phyloP scores from a whole-genome alignment of 2,888 invertebrate genomes.

The Dascillus cervinus region DNA sequence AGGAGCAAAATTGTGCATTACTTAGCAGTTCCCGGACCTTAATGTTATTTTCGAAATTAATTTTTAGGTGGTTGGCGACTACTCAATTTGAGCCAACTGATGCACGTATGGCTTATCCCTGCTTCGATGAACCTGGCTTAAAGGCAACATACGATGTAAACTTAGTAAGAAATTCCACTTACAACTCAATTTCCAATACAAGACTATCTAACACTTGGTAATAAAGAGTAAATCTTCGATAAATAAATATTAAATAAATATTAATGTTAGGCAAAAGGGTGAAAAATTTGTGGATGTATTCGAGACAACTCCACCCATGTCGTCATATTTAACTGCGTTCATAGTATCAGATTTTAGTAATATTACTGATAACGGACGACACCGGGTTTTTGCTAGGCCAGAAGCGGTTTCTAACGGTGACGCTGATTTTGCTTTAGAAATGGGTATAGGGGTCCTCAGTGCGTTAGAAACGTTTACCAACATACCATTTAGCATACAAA shows the following conservation, averaged over 20 bases:
- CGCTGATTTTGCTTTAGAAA: slow-evolving; percentile 38
- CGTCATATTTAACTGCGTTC: slow-evolving; percentile 70
- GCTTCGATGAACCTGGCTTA: slow-evolving; percentile 57
- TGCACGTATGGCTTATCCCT: slow-evolving; percentile 67
- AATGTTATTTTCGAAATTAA: background rate
- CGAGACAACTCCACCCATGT: slow-evolving; percentile 46
- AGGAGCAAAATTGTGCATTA: no score
- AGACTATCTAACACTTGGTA: slow-evolving; percentile 5
- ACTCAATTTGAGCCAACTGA: slow-evolving; percentile 60
- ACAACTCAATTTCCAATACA: slow-evolving; percentile 10
- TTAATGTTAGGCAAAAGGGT: background rate
- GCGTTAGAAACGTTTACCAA: slow-evolving; percentile 52
- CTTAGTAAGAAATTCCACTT: slow-evolving; percentile 26
- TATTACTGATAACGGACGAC: slow-evolving; percentile 28
- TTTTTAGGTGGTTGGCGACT: slow-evolving; percentile 41
- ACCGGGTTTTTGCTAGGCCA: slow-evolving; percentile 28
- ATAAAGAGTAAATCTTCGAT: background rate
- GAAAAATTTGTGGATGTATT: slow-evolving; percentile 7
- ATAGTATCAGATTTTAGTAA: slow-evolving; percentile 52
- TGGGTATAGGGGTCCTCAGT: slow-evolving; percentile 41
- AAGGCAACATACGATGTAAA: slow-evolving; percentile 37
- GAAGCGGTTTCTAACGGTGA: slow-evolving; percentile 25
- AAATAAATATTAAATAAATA: background rate
- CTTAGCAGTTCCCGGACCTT: no score
- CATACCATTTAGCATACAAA: slow-evolving; percentile 44